Conservation (phyloP, 2,888 invertebrate genomes). For the Latrodectus hesperus region DNA sequence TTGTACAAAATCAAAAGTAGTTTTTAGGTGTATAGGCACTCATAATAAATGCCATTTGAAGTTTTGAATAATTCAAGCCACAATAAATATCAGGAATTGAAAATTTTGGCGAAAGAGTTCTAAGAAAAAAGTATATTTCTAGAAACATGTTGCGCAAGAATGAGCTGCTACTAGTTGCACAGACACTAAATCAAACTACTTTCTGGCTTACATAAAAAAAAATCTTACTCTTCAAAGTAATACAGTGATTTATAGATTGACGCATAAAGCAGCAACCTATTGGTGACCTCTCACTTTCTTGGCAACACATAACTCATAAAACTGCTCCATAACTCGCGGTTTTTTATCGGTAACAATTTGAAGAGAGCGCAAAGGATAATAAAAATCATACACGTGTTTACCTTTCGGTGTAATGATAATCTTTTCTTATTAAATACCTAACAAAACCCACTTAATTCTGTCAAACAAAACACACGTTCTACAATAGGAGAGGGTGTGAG, state of each 20-base stretch:
- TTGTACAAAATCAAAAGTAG: too few relatives aligned
- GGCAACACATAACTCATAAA: background rate
- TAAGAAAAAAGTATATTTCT: too few relatives aligned
- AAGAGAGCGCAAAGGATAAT: background rate
- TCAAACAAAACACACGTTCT: conserved; percentile 6
- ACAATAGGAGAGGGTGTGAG: conserved; percentile 13
- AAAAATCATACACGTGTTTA: conserved; percentile 13
- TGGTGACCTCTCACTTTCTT: background rate
- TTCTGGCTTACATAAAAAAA: too few relatives aligned
- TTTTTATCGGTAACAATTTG: background rate
- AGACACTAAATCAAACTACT: too few relatives aligned
- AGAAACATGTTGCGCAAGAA: too few relatives aligned
- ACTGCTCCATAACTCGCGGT: background rate
- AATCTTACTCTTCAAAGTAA: too few relatives aligned
- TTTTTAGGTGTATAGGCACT: too few relatives aligned
- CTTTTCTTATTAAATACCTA: conserved; percentile 35
- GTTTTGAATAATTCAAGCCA: too few relatives aligned
- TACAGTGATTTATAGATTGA: background rate
- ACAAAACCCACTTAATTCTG: conserved; percentile 21
- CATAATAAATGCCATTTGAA: too few relatives aligned
- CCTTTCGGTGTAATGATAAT: conserved; percentile 7
- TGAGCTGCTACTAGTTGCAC: too few relatives aligned
- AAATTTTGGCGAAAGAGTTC: too few relatives aligned
- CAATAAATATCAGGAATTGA: too few relatives aligned
- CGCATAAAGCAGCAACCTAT: background rate